Evolutionary conservation across 2,888 invertebrate species (phyloP).

Genomic region (Tillus elongatus): DNA sequence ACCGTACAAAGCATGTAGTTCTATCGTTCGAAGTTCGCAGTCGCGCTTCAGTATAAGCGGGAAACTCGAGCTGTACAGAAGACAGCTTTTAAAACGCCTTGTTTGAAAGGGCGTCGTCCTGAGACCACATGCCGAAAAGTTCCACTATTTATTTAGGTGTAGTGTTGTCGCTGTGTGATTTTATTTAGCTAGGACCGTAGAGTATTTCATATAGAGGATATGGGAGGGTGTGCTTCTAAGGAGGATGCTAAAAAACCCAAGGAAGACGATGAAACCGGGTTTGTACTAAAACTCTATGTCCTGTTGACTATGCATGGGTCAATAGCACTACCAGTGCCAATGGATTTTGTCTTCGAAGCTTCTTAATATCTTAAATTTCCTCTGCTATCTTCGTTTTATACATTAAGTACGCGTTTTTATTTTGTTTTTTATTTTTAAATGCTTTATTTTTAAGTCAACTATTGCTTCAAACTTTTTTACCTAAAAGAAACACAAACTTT

Average conservation of each 20-base stretch:
- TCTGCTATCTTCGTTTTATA: no score
- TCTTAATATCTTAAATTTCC: conserved; percentile 35
- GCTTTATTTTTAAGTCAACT: no score
- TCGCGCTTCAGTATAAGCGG: no score
- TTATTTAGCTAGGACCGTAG: conserved; percentile 32
- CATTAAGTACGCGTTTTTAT: conserved; percentile 34
- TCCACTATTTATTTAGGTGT: conserved; percentile 36
- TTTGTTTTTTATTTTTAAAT: no score
- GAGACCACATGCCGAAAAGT: conserved; percentile 37
- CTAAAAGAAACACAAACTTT: no score
- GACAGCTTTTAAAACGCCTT: conserved; percentile 27
- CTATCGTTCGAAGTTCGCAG: no score
- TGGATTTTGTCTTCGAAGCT: conserved; percentile 36
- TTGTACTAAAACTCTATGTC: no score
- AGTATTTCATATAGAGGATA: no score
- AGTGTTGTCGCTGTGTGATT: conserved; percentile 35
- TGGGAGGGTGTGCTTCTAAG: conserved; percentile 85
- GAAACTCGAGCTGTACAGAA: conserved; percentile 25
- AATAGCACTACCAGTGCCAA: conserved; percentile 29
- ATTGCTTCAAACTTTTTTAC: no score
- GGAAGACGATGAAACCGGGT: conserved; percentile 55
- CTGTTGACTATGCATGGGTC: conserved; percentile 39
- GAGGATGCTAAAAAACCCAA: conserved; percentile 58
- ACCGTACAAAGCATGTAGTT: no score
- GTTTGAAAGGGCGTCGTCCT: conserved; percentile 30